phyloP scores from a whole-genome alignment of 2,888 invertebrate genomes.

The Agelastica alni region DNA sequence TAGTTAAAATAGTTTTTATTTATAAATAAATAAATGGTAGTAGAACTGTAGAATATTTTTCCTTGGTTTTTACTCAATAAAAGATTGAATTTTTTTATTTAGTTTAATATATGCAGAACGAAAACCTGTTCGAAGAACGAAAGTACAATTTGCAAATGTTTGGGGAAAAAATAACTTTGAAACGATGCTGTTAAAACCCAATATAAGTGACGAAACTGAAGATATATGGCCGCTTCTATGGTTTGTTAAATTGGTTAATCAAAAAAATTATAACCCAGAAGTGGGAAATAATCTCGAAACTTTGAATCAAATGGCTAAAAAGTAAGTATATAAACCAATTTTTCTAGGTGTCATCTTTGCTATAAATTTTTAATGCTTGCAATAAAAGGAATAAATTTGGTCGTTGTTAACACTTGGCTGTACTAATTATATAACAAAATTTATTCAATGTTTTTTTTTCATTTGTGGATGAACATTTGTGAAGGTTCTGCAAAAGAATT shows the following conservation, averaged over 20 bases:
- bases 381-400: too few relatives aligned
- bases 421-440: neutral
- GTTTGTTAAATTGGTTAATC: conserved; percentile 57
- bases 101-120: conserved; percentile 35
- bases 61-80: neutral
- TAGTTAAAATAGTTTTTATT: neutral
- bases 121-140: conserved; percentile 40
- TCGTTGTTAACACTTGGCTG: neutral
- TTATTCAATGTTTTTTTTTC: too few relatives aligned
- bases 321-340: conserved; percentile 10
- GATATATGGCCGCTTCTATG: conserved; percentile 60
- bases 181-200: conserved; percentile 33
- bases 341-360: too few relatives aligned
- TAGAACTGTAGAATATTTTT: neutral
- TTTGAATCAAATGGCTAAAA: conserved; percentile 53
- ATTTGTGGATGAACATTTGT: too few relatives aligned
- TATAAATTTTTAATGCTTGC: too few relatives aligned
- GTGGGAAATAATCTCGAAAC: conserved; percentile 56
- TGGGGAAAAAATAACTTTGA: conserved; percentile 32
- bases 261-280: conserved; percentile 36
- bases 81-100: conserved; percentile 4
- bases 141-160: conserved; percentile 41
- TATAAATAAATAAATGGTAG: neutral
- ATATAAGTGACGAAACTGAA: conserved; percentile 31
- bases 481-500: too few relatives aligned